These are phyloP conservation scores for Chloebia gouldiae DNA, from an alignment of 2,113 vertebrate species.

Conservation along the genomic window DNA sequence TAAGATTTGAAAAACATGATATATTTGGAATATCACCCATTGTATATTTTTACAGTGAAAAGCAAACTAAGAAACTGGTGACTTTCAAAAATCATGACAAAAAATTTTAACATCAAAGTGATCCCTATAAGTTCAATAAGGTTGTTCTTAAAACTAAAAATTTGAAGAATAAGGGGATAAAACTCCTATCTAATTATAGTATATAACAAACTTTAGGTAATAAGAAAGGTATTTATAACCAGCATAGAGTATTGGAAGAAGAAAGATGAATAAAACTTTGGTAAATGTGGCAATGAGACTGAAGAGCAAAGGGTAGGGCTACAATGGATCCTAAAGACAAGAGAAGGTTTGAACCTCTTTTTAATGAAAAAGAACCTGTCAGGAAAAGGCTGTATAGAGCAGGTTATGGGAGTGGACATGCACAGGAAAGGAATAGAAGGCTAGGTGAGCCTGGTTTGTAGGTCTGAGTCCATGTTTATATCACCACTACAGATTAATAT, in stretches of 20 bases:
- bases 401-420: background rate
- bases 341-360: background rate
- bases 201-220: background rate
- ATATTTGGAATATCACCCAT: background rate
- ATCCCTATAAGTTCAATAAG: background rate
- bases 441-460: background rate
- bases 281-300: background rate
- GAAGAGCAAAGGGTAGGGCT: background rate
- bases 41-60: background rate
- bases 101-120: background rate
- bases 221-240: background rate
- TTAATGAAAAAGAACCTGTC: background rate
- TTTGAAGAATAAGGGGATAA: background rate
- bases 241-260: background rate
- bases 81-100: background rate
- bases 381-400: background rate
- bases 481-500: background rate
- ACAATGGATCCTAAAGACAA: background rate
- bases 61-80: background rate
- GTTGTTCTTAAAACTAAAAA: background rate
- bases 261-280: background rate
- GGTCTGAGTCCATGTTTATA: fast-evolving
- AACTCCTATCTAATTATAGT: background rate
- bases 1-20: background rate
- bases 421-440: background rate